A percentile compares a stretch with the other conserved stretches of the same genome.
phyloP scores from a whole-genome alignment of 2,888 invertebrate genomes.

The Drosophila falleni region DNA sequence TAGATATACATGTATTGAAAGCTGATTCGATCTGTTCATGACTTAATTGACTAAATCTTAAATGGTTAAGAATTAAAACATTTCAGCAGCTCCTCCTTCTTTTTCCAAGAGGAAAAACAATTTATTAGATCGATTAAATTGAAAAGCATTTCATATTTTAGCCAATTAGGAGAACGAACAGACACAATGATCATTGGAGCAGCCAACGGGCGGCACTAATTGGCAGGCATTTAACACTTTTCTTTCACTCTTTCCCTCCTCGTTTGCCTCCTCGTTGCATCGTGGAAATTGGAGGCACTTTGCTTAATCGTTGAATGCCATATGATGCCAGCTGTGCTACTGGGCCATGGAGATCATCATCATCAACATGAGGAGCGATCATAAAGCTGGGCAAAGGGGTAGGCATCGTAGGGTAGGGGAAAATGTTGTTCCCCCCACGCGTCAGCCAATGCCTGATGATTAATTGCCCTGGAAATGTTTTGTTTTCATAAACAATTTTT shows the following conservation, averaged over 20 bases:
- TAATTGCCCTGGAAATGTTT: slow-evolving; percentile 82
- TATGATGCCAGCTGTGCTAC: slow-evolving; percentile 40
- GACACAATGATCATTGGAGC: slow-evolving; percentile 28
- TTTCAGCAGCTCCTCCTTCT: slow-evolving; percentile 8
- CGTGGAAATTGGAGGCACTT: slow-evolving; percentile 58
- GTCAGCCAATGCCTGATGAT: slow-evolving; percentile 72
- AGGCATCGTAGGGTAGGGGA: slow-evolving; percentile 6
- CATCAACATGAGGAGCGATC: slow-evolving; percentile 18
- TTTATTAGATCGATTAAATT: slow-evolving; percentile 63
- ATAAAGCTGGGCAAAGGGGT: neutral
- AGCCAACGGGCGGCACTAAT: slow-evolving; percentile 70
- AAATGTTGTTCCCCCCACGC: slow-evolving; percentile 63
- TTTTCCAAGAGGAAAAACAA: slow-evolving; percentile 29
- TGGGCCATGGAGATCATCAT: slow-evolving; percentile 59
- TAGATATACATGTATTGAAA: no score
- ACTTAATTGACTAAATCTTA: neutral
- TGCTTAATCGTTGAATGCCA: slow-evolving; percentile 48
- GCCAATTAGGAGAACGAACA: slow-evolving; percentile 72
- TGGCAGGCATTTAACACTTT: slow-evolving; percentile 81
- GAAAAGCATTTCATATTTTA: slow-evolving; percentile 75
- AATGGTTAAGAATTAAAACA: slow-evolving; percentile 4
- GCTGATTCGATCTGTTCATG: neutral
- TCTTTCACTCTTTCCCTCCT: slow-evolving; percentile 12
- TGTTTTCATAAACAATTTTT: slow-evolving; percentile 84
- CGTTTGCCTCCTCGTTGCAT: slow-evolving; percentile 19